phyloP scores from a whole-genome alignment of 2,888 invertebrate genomes.

The Taenaris catops region DNA sequence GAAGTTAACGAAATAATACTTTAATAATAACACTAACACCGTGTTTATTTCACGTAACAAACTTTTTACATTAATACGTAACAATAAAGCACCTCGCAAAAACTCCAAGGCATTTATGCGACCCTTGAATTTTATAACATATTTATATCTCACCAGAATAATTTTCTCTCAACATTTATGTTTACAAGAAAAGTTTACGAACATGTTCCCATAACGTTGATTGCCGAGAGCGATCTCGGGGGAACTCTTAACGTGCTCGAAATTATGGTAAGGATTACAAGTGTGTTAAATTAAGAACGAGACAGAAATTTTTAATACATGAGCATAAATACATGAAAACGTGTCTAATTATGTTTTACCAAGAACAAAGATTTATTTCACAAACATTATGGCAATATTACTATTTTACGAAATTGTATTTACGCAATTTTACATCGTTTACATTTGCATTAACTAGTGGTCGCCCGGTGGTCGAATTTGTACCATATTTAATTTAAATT shows the following conservation, averaged over 20 bases:
- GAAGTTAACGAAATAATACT: neutral
- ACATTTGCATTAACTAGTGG: too few relatives aligned
- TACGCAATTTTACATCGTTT: too few relatives aligned
- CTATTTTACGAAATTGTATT: too few relatives aligned
- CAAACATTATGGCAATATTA: too few relatives aligned
- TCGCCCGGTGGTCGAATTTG: too few relatives aligned
- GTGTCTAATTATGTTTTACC: too few relatives aligned
- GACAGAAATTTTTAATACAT: neutral
- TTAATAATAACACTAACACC: too few relatives aligned
- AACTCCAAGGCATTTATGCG: slow-evolving; percentile 15
- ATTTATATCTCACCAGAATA: slow-evolving; percentile 18
- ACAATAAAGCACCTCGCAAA: slow-evolving; percentile 6
- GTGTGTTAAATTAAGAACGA: slow-evolving; percentile 12
- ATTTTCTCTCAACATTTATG: slow-evolving; percentile 20
- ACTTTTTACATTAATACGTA: neutral
- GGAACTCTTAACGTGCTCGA: slow-evolving; percentile 17
- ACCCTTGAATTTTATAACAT: slow-evolving; percentile 11
- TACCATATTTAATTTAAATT: too few relatives aligned
- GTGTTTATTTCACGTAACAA: slow-evolving; percentile 1
- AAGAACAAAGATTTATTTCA: too few relatives aligned
- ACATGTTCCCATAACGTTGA: slow-evolving; percentile 21
- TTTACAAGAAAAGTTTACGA: slow-evolving; percentile 23
- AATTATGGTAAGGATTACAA: slow-evolving; percentile 18
- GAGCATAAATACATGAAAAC: too few relatives aligned
- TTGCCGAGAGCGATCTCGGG: slow-evolving; percentile 19